A percentile compares a stretch with the other conserved stretches of the same genome.
phyloP scores from a whole-genome alignment of 1,140 invertebrate species.

The Brachionus rotundiformis region DNA sequence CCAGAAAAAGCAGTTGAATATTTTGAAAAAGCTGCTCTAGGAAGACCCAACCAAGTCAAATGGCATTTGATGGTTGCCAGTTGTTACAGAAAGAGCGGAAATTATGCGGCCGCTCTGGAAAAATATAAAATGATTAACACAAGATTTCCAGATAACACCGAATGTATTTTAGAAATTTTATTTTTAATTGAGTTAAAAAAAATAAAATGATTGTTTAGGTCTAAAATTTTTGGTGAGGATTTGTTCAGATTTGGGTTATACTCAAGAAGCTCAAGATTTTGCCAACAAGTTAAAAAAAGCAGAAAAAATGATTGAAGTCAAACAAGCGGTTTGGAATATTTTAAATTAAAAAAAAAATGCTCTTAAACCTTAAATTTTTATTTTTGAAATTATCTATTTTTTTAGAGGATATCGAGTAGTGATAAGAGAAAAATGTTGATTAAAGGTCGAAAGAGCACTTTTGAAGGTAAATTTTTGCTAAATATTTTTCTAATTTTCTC shows the following conservation, averaged over 20 bases:
- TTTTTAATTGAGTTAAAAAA: background rate
- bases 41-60: constrained; percentile 77
- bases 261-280: constrained; percentile 76
- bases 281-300: constrained; percentile 76
- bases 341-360: constrained; percentile 55
- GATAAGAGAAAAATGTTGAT: constrained; percentile 52
- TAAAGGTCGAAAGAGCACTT: constrained; percentile 49
- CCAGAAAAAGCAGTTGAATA: constrained; percentile 84
- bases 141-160: constrained; percentile 80
- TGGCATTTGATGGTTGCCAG: constrained; percentile 82
- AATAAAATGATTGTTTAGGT: constrained; percentile 59
- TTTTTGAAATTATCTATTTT: background rate
- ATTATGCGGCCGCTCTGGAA: constrained; percentile 78
- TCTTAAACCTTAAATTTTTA: constrained; percentile 36
- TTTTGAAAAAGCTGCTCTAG: constrained; percentile 82
- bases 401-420: constrained; percentile 50
- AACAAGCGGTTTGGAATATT: constrained; percentile 63
- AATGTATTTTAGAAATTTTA: constrained; percentile 68
- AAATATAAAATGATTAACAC: constrained; percentile 77
- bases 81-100: constrained; percentile 78
- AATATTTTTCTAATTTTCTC: constrained; percentile 38
- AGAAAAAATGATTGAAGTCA: constrained; percentile 76
- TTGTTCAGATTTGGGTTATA: constrained; percentile 77
- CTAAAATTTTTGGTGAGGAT: constrained; percentile 79
- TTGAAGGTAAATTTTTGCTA: constrained; percentile 37